Evolutionary conservation across 2,113 vertebrate species (phyloP), one percentile per base, ranked within the genome.

Genomic region (Abramis brama): DNA sequence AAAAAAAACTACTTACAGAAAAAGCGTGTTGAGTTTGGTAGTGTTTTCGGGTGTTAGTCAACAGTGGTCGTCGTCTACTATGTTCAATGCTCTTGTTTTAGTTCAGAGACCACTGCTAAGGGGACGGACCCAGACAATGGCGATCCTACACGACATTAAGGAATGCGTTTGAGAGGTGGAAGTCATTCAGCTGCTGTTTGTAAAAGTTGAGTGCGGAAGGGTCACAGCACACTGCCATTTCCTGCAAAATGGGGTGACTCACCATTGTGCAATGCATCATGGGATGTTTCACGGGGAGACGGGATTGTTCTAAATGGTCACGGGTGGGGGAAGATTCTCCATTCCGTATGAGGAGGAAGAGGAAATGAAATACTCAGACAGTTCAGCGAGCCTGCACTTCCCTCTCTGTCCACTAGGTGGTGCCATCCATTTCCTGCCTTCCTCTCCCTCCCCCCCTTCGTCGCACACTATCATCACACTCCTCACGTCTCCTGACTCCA

Each of bases 251-350:
- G 79, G 70, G 74, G 86, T 75, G 87, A 84, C 81, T 50, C 85
- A 62, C 83, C 86, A 85, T 88, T 88, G 88, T 90, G 90, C 87
- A 60, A 80, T 88, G 86, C 75, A 60, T 91, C 86, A 87, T 79
- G 86, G 87, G 90, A 89, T 88, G 88, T 86, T 52, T 36, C 27
- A 79, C 10, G 0, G 23, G 6, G 36, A 57, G 80, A 85, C 83
- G 85, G 88, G 88, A 86, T 89, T 92, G 90, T 91, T 92, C 90
- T 91, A 43, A 33, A 39, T 25, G 23, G 36, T 86, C 5, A 12
- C 7, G 62, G 74, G 23, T 25, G 27, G 25, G 68, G 19, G 23
- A 75, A 36, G 43, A 45, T 73, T 77, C 57, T 36, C 19, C 12
- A 17, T 23, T 39, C 70, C 45, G 3, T 57, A 73, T 19, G 25